Base-by-base conservation (phyloP, 2,888 invertebrate genomes). In the Microctonus brassicae region DNA sequence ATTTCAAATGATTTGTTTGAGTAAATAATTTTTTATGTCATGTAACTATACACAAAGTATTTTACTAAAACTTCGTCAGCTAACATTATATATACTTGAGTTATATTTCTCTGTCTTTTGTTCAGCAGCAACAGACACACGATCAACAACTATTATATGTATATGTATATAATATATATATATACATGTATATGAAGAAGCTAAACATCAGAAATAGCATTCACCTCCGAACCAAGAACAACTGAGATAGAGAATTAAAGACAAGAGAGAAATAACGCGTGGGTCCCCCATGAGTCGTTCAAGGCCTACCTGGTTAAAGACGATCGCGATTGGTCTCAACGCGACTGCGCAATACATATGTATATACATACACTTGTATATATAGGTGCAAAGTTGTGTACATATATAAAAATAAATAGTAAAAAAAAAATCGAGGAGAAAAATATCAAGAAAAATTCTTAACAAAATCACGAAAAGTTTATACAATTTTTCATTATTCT, bases 71-170 rank as follows among this genome's bases (percentile, higher is more conserved):
- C n/a, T n/a, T n/a, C n/a, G n/a, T n/a, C 83, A 83, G 82, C 83
- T 82, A 81, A 84, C 82, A 82, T 83, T n/a, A n/a, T n/a, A n/a
- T 83, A 82, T 85, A 83, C 76, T 82, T 81, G 82, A 83, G 82
- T 85, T 86, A 85, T 85, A 85, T 85, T 86, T 85, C 84, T 85
- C 84, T 82, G 82, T 83, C 84, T 86, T 83, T 84, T 82, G 81
- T 80, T 81, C 82, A 79, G 81, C 84, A 82, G 83, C 83, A 75
- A 71, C 67, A 73, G 60, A 57, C 58, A 65, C 69, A 64, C 77
- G 73, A 78, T 79, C 80, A 81, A 81, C 33, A 29, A 70, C 63
- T 61, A 55, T 53, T 61, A 72, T 66, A 62, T 26, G 36, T 20
- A 39, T 55, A 55, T n/a, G n/a, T n/a, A n/a, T n/a, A n/a, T n/a